Percentiles rank a stretch among this genome's conserved stretches.
Evolutionary conservation across 2,888 invertebrate species (phyloP).

Genomic region (Dryobota labecula): DNA sequence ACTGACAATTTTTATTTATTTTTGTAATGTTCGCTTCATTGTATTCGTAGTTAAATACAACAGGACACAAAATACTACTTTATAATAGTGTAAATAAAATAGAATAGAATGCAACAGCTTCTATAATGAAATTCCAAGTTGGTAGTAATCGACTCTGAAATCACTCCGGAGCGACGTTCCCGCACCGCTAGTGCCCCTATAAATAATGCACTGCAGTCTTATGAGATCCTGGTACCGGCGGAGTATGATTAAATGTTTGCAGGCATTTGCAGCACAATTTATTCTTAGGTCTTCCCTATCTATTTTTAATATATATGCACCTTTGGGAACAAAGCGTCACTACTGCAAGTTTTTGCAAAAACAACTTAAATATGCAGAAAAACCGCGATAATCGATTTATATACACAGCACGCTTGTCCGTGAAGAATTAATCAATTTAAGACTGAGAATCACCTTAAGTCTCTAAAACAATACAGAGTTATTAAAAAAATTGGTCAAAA

Average conservation of each 20-base stretch:
- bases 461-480: too few relatives aligned
- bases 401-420: too few relatives aligned
- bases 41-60: neutral
- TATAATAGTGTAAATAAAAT: conserved; percentile 5
- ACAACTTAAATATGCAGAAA: too few relatives aligned
- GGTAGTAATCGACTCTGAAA: conserved; percentile 45
- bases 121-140: conserved; percentile 48
- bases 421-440: too few relatives aligned
- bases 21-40: neutral
- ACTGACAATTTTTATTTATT: too few relatives aligned
- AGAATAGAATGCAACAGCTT: conserved; percentile 27
- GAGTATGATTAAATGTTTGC: conserved; percentile 42
- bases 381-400: too few relatives aligned
- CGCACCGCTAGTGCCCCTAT: conserved; percentile 30
- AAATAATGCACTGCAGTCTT: conserved; percentile 41
- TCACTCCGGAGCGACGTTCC: conserved; percentile 37
- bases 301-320: too few relatives aligned
- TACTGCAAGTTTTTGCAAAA: too few relatives aligned
- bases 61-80: neutral
- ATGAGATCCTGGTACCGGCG: conserved; percentile 39
- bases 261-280: conserved; percentile 1
- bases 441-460: too few relatives aligned
- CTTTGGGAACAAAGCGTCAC: too few relatives aligned
- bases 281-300: too few relatives aligned
- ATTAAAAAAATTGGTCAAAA: too few relatives aligned